These are phyloP conservation scores for Notoglanidium macrostoma DNA, from an alignment of 2,797 vertebrate genomes.

Conservation along the genomic window DNA sequence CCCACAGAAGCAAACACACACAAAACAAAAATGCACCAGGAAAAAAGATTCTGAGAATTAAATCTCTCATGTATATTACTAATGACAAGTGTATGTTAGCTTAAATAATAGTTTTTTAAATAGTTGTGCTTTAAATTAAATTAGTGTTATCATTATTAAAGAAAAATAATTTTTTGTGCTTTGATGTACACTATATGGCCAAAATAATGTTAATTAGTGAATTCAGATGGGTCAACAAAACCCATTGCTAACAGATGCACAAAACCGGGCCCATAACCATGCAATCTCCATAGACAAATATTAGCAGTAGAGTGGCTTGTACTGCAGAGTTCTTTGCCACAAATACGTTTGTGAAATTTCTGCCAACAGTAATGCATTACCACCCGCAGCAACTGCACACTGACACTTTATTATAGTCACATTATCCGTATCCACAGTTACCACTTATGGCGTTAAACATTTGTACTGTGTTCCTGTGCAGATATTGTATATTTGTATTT, in stretches of 20 bases:
- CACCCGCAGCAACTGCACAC: neutral
- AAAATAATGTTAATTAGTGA: neutral
- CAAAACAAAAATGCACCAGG: neutral
- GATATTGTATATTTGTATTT: neutral
- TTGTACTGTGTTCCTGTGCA: neutral
- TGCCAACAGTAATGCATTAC: neutral
- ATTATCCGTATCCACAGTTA: neutral
- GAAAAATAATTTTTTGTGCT: too few relatives aligned
- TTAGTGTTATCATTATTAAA: neutral
- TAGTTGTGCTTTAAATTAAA: too few relatives aligned
- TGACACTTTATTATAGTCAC: neutral
- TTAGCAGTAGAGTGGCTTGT: neutral
- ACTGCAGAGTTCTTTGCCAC: neutral
- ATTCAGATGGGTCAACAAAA: neutral
- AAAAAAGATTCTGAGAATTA: neutral
- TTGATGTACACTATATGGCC: neutral
- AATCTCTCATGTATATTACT: neutral
- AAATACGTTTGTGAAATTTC: neutral
- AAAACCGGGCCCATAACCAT: neutral
- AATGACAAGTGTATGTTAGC: neutral
- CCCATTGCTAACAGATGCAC: neutral
- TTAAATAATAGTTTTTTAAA: neutral
- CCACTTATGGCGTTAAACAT: neutral
- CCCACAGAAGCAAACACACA: neutral
- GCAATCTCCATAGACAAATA: neutral